Conservation (phyloP, 2,888 invertebrate genomes). For the Euproctis similis region DNA sequence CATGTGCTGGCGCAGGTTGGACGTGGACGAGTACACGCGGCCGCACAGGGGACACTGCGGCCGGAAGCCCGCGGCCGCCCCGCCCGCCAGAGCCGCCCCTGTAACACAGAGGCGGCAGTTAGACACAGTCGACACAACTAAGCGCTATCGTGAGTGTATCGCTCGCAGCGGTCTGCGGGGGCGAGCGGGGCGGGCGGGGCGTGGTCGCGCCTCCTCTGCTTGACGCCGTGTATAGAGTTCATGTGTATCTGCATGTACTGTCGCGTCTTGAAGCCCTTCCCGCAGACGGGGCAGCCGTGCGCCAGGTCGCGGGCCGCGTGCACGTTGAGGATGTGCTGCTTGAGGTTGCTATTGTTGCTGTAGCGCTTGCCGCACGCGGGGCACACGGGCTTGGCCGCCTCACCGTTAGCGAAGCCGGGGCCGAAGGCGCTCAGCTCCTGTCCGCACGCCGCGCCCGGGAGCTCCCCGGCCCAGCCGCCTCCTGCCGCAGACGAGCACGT, state of each 20-base stretch:
- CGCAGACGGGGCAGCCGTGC: slow-evolving; percentile 79
- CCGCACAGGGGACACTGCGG: slow-evolving; percentile 83
- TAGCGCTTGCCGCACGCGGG: slow-evolving; percentile 81
- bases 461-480: slow-evolving; percentile 54
- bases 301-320: slow-evolving; percentile 77
- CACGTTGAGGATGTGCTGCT: slow-evolving; percentile 82
- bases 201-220: slow-evolving; percentile 73
- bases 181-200: slow-evolving; percentile 53
- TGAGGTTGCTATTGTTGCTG: slow-evolving; percentile 81
- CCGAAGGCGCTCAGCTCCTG: slow-evolving; percentile 70
- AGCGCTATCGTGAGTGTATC: slow-evolving; percentile 63
- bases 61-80: slow-evolving; percentile 73
- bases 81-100: slow-evolving; percentile 78
- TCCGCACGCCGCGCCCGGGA: slow-evolving; percentile 79
- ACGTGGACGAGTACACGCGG: slow-evolving; percentile 82
- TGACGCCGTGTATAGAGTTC: slow-evolving; percentile 80
- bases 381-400: slow-evolving; percentile 75
- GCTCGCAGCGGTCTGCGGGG: slow-evolving; percentile 44
- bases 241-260: slow-evolving; percentile 83
- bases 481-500: slow-evolving; percentile 71
- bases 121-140: slow-evolving; percentile 49
- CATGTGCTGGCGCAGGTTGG: slow-evolving; percentile 85
- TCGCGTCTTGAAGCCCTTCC: slow-evolving; percentile 81
- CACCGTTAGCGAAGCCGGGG: slow-evolving; percentile 53
- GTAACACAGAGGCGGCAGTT: slow-evolving; percentile 80